Conservation (phyloP, 2,888 invertebrate genomes). For the Tipula lateralis region DNA sequence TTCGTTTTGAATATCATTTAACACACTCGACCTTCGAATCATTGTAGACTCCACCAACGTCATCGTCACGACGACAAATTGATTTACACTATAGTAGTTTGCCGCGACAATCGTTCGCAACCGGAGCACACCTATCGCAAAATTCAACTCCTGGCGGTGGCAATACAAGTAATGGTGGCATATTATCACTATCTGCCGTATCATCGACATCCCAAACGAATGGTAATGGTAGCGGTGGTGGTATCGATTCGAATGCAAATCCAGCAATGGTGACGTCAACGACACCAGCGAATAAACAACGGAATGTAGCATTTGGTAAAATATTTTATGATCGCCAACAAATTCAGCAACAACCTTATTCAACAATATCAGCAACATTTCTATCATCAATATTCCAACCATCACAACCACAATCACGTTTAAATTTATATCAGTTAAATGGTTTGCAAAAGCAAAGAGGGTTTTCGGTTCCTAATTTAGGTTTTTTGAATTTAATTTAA, state of each 20-base stretch:
- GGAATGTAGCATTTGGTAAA: conserved; percentile 74
- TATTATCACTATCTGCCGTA: conserved; percentile 40
- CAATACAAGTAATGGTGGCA: neutral
- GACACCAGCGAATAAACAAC: conserved; percentile 45
- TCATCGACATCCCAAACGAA: conserved; percentile 27
- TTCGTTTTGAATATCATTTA: neutral
- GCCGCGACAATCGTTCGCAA: conserved; percentile 62
- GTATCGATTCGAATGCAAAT: conserved; percentile 37
- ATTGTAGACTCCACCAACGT: conserved; percentile 72
- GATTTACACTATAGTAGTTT: conserved; percentile 72
- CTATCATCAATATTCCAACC: conserved; percentile 33
- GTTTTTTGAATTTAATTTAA: conserved; percentile 51
- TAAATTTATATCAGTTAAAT: conserved; percentile 32
- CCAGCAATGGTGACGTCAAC: conserved; percentile 35
- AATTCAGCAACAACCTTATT: conserved; percentile 32
- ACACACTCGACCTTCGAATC: conserved; percentile 26
- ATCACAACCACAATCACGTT: conserved; percentile 50
- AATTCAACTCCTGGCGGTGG: neutral
- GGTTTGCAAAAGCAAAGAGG: conserved; percentile 52
- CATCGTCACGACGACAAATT: conserved; percentile 62
- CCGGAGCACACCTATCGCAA: conserved; percentile 45
- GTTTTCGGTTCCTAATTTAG: conserved; percentile 89
- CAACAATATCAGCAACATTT: conserved; percentile 34
- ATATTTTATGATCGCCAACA: conserved; percentile 48
- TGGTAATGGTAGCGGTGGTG: neutral